Conservation (phyloP, 2,888 invertebrate genomes). For the Zeuzera pyrina region DNA sequence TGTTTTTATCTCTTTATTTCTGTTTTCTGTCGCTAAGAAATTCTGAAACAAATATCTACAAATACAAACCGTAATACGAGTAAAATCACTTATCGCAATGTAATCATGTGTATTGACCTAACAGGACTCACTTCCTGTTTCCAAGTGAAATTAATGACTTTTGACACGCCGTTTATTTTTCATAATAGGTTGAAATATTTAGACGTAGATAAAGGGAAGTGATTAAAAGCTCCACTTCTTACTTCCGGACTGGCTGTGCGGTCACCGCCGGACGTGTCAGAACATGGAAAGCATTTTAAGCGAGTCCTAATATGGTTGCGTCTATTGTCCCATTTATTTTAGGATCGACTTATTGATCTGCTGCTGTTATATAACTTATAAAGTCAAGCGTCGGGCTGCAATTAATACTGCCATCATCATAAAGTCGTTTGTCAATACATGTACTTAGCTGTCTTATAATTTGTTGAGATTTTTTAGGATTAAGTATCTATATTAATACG, state of each 20-base stretch:
- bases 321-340: slow-evolving; percentile 62
- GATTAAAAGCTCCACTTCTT: slow-evolving; percentile 49
- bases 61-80: too few species aligned
- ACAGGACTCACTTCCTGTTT: slow-evolving; percentile 42
- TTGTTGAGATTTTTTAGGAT: too few species aligned
- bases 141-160: slow-evolving; percentile 54
- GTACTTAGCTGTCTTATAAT: too few species aligned
- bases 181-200: slow-evolving; percentile 28
- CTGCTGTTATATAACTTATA: neutral
- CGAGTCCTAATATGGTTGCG: slow-evolving; percentile 40
- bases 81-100: too few species aligned
- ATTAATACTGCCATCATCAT: too few species aligned
- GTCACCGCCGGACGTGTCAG: slow-evolving; percentile 47
- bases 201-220: slow-evolving; percentile 31
- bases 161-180: slow-evolving; percentile 22
- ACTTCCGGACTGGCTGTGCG: slow-evolving; percentile 46
- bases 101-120: too few species aligned
- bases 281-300: slow-evolving; percentile 73
- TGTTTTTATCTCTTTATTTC: too few species aligned
- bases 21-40: too few species aligned
- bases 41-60: too few species aligned
- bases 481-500: too few species aligned
- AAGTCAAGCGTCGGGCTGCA: too few species aligned
- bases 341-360: slow-evolving; percentile 47
- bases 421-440: too few species aligned